Conservation (phyloP, 2,888 invertebrate genomes). For the Acholoe squamosa region DNA sequence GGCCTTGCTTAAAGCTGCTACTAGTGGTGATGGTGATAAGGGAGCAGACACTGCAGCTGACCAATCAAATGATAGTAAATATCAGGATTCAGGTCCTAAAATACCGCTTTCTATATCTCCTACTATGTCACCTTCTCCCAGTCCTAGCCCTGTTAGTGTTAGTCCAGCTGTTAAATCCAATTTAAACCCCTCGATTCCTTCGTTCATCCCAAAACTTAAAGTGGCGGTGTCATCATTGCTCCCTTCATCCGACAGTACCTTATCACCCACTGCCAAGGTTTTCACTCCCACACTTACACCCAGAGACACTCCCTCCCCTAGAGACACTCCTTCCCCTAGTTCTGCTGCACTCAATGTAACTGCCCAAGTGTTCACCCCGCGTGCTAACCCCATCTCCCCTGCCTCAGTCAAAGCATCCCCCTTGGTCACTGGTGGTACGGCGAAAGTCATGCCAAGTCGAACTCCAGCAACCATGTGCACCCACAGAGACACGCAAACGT, state of each 20-base stretch:
- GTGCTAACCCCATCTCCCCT: not conserved
- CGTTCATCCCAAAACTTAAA: not conserved
- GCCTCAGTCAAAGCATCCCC: not conserved
- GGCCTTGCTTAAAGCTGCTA: not conserved
- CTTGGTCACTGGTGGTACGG: not conserved
- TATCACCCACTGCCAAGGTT: slow-evolving; percentile 11
- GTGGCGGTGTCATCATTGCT: not conserved
- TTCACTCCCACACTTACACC: not conserved
- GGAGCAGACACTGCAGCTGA: too few species aligned
- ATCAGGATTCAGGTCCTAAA: not conserved
- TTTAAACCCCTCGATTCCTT: not conserved
- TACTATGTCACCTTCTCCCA: not conserved
- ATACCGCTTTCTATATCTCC: not conserved
- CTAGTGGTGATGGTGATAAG: not conserved
- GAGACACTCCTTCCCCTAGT: too few species aligned
- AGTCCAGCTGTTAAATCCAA: not conserved
- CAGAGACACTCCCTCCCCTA: not conserved
- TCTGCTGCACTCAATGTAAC: not conserved
- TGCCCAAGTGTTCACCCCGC: slow-evolving; percentile 8
- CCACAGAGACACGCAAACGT: not conserved
- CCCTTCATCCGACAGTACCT: not conserved
- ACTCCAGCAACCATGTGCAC: not conserved
- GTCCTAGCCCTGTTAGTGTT: not conserved
- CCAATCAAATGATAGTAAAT: too few species aligned
- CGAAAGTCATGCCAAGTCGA: not conserved